Base-by-base conservation (phyloP, 2,113 vertebrate genomes). In the Anhinga anhinga region DNA sequence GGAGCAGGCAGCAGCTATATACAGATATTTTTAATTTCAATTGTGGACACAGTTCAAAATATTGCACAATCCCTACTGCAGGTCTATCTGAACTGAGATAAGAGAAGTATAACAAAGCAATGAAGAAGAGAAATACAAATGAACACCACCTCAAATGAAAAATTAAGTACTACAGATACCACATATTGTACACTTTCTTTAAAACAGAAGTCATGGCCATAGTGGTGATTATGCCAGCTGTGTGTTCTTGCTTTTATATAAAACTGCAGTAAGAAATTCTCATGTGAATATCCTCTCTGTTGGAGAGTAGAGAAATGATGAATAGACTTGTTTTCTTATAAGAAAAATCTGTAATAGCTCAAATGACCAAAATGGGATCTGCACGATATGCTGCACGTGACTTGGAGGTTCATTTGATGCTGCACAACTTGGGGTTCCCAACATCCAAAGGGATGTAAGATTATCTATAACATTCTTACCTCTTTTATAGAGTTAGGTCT, bases 371-470 rank as follows among this genome's bases (percentile, higher is more conserved):
- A 50, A 42, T 50, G 44, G 4, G 8, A 49, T 70, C n/a, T 49
- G n/a, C 13, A 50, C 2, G 1, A 34, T 40, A 2, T 59, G 17
- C 17, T 58, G 27, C 2, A 2, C 2, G 4, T 27, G 11, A 30
- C 27, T 40, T 2, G 1, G 44, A 61, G 9, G 23, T 15, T 42
- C 36, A 52, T 61, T 83, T 72, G 25, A 29, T 52, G 36, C 8
- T 29, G 45, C 25, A n/a, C 36, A 44, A 3, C 18, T 22, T 61
- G 7, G 18, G 30, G 14, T 40, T 42, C 45, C 15, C 30, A 61
- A 21, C 18, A 23, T 10, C 36, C n/a, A 22, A 72, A 83, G 15
- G 5, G 4, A 30, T 42, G 25, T 19, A 23, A 42, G 5, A 36
- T 44, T 29, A 71, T 7, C n/a, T 83, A n/a, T 83, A 62, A 9